Evolutionary conservation across 2,113 vertebrate species (phyloP).

Genomic region (western clawed frog (Xenopus tropicalis)): DNA sequence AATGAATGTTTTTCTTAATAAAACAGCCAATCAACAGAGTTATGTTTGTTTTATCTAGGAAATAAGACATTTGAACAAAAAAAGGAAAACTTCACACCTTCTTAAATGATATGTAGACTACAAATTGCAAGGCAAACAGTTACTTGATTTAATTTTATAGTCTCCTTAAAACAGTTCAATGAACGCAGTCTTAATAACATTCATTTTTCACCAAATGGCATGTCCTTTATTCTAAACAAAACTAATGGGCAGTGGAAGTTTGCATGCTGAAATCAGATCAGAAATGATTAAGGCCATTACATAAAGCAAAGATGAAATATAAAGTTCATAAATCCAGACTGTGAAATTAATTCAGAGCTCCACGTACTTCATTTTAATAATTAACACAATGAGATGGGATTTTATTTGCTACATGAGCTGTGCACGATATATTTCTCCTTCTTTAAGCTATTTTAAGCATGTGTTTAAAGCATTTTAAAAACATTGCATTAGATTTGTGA

Average conservation of each 20-base stretch:
- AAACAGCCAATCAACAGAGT: too few relatives aligned
- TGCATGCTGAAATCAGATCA: conserved; percentile 31
- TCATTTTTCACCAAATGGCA: conserved; percentile 52
- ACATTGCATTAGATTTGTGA: too few relatives aligned
- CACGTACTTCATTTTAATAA: conserved; percentile 55
- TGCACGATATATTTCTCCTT: conserved; percentile 12
- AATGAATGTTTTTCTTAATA: too few relatives aligned
- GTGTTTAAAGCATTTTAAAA: too few relatives aligned
- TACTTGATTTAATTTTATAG: conserved; percentile 52
- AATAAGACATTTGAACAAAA: too few relatives aligned
- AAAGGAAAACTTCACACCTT: too few relatives aligned
- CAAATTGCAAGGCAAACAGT: conserved; percentile 44
- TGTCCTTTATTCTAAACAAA: conserved; percentile 54
- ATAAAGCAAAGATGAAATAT: conserved; percentile 46
- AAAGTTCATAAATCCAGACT: conserved; percentile 52
- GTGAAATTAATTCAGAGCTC: conserved; percentile 51
- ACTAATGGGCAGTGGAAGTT: conserved; percentile 56
- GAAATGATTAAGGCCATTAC: conserved; percentile 53
- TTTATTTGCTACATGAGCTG: conserved; percentile 10
- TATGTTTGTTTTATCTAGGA: too few relatives aligned
- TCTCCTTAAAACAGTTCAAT: conserved; percentile 45
- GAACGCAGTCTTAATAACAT: conserved; percentile 48
- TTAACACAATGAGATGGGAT: conserved; percentile 16
- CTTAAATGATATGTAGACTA: conserved; percentile 1
- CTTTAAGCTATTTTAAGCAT: not conserved